A percentile compares a stretch with the other conserved stretches of the same genome.
Evolutionary conservation across 2,797 vertebrate genomes (phyloP).

Genomic region (Macropus fuliginosus): DNA sequence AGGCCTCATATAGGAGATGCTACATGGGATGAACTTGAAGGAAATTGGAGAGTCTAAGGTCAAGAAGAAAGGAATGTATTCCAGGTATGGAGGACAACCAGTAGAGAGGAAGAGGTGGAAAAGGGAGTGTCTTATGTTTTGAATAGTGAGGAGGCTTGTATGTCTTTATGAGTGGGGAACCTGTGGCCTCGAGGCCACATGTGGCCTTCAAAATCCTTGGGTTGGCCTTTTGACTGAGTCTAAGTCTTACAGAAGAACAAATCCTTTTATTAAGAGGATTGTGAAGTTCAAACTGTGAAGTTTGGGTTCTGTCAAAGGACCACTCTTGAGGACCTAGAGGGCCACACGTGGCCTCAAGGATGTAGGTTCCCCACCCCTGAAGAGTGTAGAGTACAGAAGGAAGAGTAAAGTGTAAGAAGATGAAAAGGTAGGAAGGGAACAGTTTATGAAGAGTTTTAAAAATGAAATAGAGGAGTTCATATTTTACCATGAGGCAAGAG

Average conservation of each 20-base stretch:
- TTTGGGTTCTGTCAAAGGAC: no score
- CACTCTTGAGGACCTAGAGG: no score
- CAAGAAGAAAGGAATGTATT: neutral
- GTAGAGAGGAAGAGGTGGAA: neutral
- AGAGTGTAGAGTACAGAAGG: neutral
- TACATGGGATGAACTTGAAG: neutral
- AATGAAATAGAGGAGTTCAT: neutral
- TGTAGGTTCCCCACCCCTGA: no score
- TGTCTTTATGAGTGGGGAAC: neutral
- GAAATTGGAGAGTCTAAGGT: neutral
- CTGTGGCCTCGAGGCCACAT: no score
- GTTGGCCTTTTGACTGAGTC: no score
- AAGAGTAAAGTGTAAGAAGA: neutral
- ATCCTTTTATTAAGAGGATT: no score
- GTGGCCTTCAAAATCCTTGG: no score
- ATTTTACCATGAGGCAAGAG: neutral
- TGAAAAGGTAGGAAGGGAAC: neutral
- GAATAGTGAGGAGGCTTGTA: neutral
- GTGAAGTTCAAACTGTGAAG: no score
- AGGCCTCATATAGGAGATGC: neutral
- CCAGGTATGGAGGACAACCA: neutral
- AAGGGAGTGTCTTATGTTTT: neutral
- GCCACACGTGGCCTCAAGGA: no score
- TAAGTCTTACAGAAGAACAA: no score
- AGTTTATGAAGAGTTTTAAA: neutral